phyloP scores from a whole-genome alignment of 2,113 vertebrate genomes.

The Panthera tigris region DNA sequence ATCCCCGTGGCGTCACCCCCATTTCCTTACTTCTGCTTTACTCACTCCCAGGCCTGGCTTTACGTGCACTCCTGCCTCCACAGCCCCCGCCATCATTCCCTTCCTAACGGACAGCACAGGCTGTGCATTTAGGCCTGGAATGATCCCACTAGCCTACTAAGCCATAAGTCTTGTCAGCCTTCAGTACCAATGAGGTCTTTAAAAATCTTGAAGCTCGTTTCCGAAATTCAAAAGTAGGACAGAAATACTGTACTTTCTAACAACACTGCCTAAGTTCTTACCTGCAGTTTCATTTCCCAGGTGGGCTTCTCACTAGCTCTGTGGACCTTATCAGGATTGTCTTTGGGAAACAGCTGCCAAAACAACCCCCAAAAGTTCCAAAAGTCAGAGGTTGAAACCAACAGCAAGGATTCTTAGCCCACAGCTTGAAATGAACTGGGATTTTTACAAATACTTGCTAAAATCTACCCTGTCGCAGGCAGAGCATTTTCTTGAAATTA shows the following conservation, averaged over 20 bases:
- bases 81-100: too few relatives aligned
- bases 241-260: not conserved
- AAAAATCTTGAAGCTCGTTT: not conserved
- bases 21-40: not conserved
- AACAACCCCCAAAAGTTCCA: not conserved
- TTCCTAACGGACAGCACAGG: not conserved
- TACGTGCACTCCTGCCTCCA: not conserved
- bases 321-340: not conserved
- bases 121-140: not conserved
- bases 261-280: not conserved
- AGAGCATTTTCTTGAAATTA: conserved; percentile 22
- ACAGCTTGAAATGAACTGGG: not conserved
- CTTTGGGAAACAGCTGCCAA: not conserved
- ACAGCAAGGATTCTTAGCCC: not conserved
- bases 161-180: not conserved
- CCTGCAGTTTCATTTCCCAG: not conserved
- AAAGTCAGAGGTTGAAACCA: not conserved
- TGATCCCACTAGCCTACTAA: not conserved
- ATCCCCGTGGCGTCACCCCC: not conserved
- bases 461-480: not conserved
- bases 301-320: not conserved
- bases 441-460: not conserved
- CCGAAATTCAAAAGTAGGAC: not conserved
- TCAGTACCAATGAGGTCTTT: not conserved
- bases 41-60: not conserved